These are phyloP conservation scores for Scopus umbretta DNA, from an alignment of 2,113 vertebrate species.

Conservation along the genomic window DNA sequence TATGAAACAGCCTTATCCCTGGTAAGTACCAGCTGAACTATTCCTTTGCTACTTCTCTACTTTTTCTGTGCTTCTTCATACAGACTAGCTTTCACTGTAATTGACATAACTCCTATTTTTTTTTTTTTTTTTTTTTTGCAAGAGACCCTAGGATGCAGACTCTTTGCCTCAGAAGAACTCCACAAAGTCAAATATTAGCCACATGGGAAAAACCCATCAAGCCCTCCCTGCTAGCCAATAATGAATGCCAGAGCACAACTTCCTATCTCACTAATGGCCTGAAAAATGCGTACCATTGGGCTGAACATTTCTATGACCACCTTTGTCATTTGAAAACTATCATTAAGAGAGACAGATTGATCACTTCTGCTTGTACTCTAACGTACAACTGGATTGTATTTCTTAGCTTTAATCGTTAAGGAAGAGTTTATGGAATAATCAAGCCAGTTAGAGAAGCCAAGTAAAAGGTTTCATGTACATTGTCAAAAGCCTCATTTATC, in stretches of 20 bases:
- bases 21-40: background rate
- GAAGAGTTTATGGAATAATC: background rate
- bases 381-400: background rate
- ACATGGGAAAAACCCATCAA: background rate
- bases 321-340: background rate
- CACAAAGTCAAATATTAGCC: background rate
- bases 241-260: background rate
- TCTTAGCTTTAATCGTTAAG: background rate
- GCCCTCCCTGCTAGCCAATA: background rate
- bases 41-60: background rate
- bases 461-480: background rate
- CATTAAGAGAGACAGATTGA: background rate
- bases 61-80: background rate
- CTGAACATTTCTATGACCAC: background rate
- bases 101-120: background rate
- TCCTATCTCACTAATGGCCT: background rate
- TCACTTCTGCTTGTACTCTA: background rate
- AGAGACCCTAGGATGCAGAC: background rate
- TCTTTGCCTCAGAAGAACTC: background rate
- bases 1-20: background rate
- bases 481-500: background rate
- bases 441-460: background rate
- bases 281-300: background rate
- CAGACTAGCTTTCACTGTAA: background rate
- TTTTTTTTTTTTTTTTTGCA: accelerated